Percentiles rank a stretch among this genome's conserved stretches.
Evolutionary conservation across 2,113 vertebrate genomes (phyloP).

Genomic region (Salminus brasiliensis): DNA sequence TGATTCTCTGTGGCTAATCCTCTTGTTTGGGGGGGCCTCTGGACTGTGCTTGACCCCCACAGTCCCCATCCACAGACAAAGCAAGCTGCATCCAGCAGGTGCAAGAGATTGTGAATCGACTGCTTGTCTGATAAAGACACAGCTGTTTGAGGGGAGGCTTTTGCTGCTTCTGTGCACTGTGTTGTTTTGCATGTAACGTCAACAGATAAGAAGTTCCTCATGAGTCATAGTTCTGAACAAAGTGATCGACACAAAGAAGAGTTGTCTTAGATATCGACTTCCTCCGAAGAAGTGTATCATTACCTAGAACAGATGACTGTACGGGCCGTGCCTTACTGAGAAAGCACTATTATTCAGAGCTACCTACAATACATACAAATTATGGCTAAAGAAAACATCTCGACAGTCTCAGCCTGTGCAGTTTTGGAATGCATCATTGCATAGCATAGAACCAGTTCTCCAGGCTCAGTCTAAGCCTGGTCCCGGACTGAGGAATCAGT

Average conservation of each 20-base stretch:
- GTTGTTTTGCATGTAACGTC: slow-evolving; percentile 46
- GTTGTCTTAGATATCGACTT: slow-evolving; percentile 29
- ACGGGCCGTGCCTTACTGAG: slow-evolving; percentile 12
- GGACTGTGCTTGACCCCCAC: slow-evolving; percentile 2
- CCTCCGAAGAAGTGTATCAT: not conserved
- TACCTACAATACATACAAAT: not conserved
- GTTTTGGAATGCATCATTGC: not conserved
- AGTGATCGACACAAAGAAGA: slow-evolving; percentile 27
- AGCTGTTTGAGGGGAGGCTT: slow-evolving; percentile 10
- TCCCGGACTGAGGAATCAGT: not conserved
- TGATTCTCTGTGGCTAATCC: not conserved
- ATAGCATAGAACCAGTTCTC: not conserved
- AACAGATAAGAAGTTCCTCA: not conserved
- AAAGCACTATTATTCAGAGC: slow-evolving; percentile 1
- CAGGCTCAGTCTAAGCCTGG: not conserved
- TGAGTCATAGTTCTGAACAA: slow-evolving; percentile 30
- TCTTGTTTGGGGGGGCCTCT: slow-evolving; percentile 6
- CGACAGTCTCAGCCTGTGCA: not conserved
- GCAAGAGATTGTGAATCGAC: slow-evolving; percentile 57
- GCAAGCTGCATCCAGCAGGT: slow-evolving; percentile 58
- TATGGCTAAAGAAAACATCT: not conserved
- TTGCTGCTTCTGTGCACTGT: slow-evolving; percentile 40
- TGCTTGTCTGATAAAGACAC: slow-evolving; percentile 16
- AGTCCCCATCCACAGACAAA: not conserved
- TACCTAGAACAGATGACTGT: slow-evolving; percentile 1